phyloP scores from a whole-genome alignment of 2,888 invertebrate genomes.

The Eurytoma adleriae region DNA sequence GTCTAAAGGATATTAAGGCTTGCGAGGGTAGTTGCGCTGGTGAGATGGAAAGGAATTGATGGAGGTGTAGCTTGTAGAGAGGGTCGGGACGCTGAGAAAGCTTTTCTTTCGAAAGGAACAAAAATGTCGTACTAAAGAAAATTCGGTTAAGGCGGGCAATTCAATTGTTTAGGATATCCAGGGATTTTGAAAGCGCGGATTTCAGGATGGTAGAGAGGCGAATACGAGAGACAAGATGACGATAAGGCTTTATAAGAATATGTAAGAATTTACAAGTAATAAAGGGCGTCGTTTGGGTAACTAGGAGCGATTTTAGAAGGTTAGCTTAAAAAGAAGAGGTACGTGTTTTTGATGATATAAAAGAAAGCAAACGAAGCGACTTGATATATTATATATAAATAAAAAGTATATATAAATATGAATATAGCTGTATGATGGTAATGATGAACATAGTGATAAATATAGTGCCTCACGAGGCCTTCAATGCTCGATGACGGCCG shows the following conservation, averaged over 20 bases:
- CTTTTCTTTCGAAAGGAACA: constrained; percentile 25
- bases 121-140: constrained; percentile 44
- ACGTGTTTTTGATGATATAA: constrained; percentile 24
- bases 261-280: constrained; percentile 48
- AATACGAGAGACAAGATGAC: constrained; percentile 44
- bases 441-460: constrained; percentile 70
- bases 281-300: constrained; percentile 22
- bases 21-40: neutral
- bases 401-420: constrained; percentile 52
- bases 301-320: constrained; percentile 34
- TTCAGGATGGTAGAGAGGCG: neutral
- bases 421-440: constrained; percentile 67
- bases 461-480: constrained; percentile 75
- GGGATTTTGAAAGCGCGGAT: constrained; percentile 5
- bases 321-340: constrained; percentile 27
- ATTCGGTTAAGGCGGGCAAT: neutral
- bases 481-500: constrained; percentile 69
- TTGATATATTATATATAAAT: constrained; percentile 62
- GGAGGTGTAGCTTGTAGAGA: constrained; percentile 14
- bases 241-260: constrained; percentile 49
- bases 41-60: constrained; percentile 36
- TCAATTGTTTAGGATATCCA: constrained; percentile 27
- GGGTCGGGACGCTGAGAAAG: constrained; percentile 25
- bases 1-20: constrained; percentile 28
- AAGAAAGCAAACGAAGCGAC: constrained; percentile 60